Percentiles rank a stretch among this genome's conserved stretches.
Evolutionary conservation across 2,888 invertebrate genomes (phyloP).

Genomic region (Thecocarcelia acutangulata): DNA sequence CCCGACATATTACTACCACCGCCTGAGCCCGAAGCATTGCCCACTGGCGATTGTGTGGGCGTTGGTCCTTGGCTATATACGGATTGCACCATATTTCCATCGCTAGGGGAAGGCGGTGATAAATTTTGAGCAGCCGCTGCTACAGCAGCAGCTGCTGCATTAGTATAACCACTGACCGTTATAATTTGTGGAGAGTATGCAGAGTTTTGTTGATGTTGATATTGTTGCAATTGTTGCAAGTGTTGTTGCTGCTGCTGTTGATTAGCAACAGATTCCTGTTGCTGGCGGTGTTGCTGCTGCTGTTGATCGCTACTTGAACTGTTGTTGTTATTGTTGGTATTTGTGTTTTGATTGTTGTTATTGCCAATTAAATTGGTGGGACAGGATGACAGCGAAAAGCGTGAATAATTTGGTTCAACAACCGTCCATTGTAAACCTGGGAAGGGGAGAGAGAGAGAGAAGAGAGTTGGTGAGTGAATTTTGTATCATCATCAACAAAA

Average conservation of each 20-base stretch:
- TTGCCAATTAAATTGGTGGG: conserved; percentile 83
- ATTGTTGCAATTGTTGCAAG: conserved; percentile 73
- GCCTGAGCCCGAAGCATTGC: conserved; percentile 76
- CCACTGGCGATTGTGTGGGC: conserved; percentile 81
- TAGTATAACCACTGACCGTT: conserved; percentile 81
- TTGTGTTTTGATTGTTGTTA: conserved; percentile 75
- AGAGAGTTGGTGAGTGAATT: conserved; percentile 77
- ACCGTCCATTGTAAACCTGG: conserved; percentile 93
- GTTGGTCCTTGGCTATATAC: conserved; percentile 82
- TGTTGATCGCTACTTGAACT: conserved; percentile 78
- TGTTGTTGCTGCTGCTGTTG: conserved; percentile 75
- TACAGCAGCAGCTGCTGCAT: conserved; percentile 69
- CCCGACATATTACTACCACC: conserved; percentile 71
- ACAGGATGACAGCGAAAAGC: conserved; percentile 87
- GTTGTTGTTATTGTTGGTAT: conserved; percentile 73
- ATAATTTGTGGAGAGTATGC: conserved; percentile 81
- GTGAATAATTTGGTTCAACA: conserved; percentile 90
- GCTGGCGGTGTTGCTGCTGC: conserved; percentile 71
- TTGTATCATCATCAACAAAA: conserved; percentile 68
- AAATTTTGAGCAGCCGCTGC: conserved; percentile 82
- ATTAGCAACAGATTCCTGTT: conserved; percentile 68
- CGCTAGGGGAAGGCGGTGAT: conserved; percentile 84
- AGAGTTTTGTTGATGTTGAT: conserved; percentile 74
- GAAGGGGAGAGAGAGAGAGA: conserved; percentile 83
- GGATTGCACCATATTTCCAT: conserved; percentile 83